Base-by-base conservation (phyloP, 1,140 invertebrate genomes). In the Probaryconus sp. region DNA sequence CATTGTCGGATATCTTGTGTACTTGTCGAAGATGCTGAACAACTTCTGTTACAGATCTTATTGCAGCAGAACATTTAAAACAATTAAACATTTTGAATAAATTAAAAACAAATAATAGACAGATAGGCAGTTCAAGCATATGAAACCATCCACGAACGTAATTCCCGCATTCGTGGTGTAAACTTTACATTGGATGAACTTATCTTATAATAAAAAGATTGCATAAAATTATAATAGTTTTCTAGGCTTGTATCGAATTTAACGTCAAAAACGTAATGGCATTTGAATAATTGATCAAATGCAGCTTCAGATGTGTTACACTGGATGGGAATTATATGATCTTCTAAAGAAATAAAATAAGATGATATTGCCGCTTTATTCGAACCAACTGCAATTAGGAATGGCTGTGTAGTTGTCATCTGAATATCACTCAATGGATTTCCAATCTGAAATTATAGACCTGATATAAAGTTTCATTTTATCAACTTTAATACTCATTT, bases 351-450 rank as follows among this genome's bases (percentile, higher is more conserved):
- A 11, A 53, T 53, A 7, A 24, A 65, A 18, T 65, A 53, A 1
- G 24, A 26, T 28, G 20, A 43, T 4, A 65, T 53, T 0, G 30
- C 30, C 1, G 14, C 18, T 30, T 43, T 55, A 20, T 55, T 43
- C 7, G 37, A n/a, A 21, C 48, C 48, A 11, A 53, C 30, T 43
- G 61, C 61, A 65, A 65, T 18, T n/a, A 65, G 48, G 20, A 31
- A 65, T 11, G 61, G 48, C 18, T 65, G 61, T 5, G 26, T 1
- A 33, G 26, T 40, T 18, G 53, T 18, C 13, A 33, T 14, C 4
- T 24, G 13, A 20, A 42, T 30, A 24, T 21, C 10, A 20, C 50
- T 21, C 40, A 65, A 40, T 4, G 37, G 26, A 42, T 21, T 53
- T 14, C 45, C 48, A 35, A 20, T 50, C 48, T 65, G 28, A 1